Percentiles rank a stretch among this genome's conserved stretches.
Evolutionary conservation across 53 echinoderm and acorn worm species (phyloP).

Genomic region (Holothuria leucospilota): DNA sequence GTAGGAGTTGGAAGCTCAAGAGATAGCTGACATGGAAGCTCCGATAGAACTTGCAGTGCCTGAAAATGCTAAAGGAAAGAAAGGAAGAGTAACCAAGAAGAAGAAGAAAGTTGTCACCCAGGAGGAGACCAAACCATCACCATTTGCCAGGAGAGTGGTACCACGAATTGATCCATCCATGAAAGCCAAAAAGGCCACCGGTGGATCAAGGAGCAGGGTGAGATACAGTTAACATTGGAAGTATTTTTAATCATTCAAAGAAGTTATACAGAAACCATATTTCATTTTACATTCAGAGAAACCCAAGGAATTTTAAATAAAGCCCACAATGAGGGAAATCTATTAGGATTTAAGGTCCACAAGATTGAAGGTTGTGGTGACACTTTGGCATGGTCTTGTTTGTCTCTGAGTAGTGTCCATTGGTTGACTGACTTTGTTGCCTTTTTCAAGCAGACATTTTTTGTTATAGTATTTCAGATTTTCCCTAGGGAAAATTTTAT

Average conservation of each 20-base stretch:
- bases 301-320: no score
- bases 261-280: no score
- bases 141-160: conserved; percentile 84
- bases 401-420: no score
- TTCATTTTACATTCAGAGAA: no score
- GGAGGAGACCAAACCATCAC: conserved; percentile 93
- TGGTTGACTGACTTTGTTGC: no score
- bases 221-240: background rate
- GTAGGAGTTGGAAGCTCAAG: conserved; percentile 67
- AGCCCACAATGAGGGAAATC: no score
- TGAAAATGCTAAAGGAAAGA: conserved; percentile 52
- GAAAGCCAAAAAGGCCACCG: conserved; percentile 51
- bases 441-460: no score
- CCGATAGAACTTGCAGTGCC: conserved; percentile 21
- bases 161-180: conserved; percentile 83
- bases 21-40: conserved; percentile 70
- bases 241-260: background rate
- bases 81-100: conserved; percentile 52
- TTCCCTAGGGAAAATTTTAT: no score
- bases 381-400: no score
- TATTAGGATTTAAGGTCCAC: no score
- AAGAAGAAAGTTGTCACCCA: conserved; percentile 81
- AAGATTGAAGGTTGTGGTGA: no score
- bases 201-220: conserved; percentile 28
- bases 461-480: no score